Evolutionary conservation across 35 echinoderm and acorn worm species (phyloP), one percentile per base, ranked within the genome.

Genomic region (Ophioderma brevispina): DNA sequence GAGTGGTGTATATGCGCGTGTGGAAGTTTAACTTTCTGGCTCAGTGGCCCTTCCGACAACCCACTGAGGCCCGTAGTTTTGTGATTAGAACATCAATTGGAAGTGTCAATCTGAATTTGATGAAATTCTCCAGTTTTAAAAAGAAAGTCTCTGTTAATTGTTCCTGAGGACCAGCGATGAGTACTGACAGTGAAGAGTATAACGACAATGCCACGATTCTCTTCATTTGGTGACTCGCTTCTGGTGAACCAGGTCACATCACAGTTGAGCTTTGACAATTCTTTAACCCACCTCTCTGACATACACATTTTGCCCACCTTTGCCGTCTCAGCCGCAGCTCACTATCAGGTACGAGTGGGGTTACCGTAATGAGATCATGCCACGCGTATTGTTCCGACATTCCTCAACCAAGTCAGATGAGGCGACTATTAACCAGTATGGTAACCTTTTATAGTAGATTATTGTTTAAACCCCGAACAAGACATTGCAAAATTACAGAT

Each of bases 191-290:
- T 38, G 80, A 10, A 82, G 37, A 11, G n/a, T 40, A n/a, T 13
- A 23, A n/a, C 0, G 80, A 38, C n/a, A 82, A n/a, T 14, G 0
- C 37, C 0, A 82, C 80, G 23, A 18, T 30, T 1, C 38, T 38
- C 28, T 43, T 82, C 80, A 19, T 25, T 1, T 23, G 37, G 37
- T 4, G 80, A 82, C 32, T 82, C 80, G 25, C 80, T 82, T 23
- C 80, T 38, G 13, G 80, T 82, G 17, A 82, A 32, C 80, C 80
- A 82, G 80, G 80, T 82, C 17, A 82, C 80, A 42, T 82, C 80
- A 82, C 80, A 82, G 13, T 82, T 82, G 19, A 82, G 80, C 23
- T 38, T 6, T 10, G 34, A 41, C 14, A 82, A 43, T 38, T 38
- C 19, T 39, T 40, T 38, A n/a, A 3, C 80, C 80, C 0, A 82